These are phyloP conservation scores for Rugalucina vietnamica DNA, from an alignment of 2,888 invertebrate genomes.

Conservation along the genomic window DNA sequence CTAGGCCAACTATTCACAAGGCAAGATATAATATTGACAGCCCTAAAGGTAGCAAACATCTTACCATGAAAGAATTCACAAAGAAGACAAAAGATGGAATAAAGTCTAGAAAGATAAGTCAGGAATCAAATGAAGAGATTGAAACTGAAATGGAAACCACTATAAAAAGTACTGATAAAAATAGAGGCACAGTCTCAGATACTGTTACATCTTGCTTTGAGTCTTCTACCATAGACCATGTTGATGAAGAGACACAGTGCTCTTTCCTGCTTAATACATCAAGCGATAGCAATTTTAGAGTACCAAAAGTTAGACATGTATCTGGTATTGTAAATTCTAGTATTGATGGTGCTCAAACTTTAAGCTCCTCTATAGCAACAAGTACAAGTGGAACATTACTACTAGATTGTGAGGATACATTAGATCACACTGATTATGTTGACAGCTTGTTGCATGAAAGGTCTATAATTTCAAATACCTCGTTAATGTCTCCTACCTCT, in stretches of 20 bases:
- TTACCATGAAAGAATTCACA: background rate
- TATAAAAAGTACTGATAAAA: too few relatives aligned
- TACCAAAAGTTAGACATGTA: background rate
- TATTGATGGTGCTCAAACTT: background rate
- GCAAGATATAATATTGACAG: background rate
- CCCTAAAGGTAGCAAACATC: background rate
- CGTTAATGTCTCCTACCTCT: background rate
- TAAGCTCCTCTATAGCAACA: background rate
- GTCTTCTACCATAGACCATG: too few relatives aligned
- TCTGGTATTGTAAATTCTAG: background rate
- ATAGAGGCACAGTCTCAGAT: too few relatives aligned
- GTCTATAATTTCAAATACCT: background rate
- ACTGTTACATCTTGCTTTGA: too few relatives aligned
- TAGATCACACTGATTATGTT: constrained; percentile 48
- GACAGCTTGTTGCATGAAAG: constrained; percentile 35
- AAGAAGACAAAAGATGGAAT: background rate
- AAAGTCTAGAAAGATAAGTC: too few relatives aligned
- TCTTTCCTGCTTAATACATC: too few relatives aligned
- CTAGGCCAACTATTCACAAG: background rate
- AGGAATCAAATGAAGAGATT: too few relatives aligned
- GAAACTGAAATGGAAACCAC: too few relatives aligned
- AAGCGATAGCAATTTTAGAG: background rate
- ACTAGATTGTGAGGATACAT: constrained; percentile 33
- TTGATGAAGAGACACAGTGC: background rate
- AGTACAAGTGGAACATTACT: constrained; percentile 11